Evolutionary conservation across 2,888 invertebrate species (phyloP).

Genomic region (Parapristionchus giblindavisi): DNA sequence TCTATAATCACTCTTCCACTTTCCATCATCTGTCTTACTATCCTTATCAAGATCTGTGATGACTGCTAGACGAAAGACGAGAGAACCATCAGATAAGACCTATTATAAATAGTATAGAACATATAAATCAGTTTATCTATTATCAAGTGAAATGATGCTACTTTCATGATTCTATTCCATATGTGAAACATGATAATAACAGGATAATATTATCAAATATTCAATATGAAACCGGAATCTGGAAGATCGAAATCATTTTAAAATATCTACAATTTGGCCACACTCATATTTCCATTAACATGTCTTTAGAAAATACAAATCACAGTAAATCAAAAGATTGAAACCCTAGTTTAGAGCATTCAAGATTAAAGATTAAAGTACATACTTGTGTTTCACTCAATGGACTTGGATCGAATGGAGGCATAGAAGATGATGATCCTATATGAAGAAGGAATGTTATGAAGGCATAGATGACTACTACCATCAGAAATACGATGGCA

Average conservation of each 20-base stretch:
- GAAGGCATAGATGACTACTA: conserved; percentile 18
- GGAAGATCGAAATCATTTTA: too few species aligned
- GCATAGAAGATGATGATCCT: not conserved
- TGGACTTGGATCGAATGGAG: conserved; percentile 37
- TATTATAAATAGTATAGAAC: not conserved
- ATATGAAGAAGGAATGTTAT: conserved; percentile 31
- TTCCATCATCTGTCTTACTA: conserved; percentile 23
- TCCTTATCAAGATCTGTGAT: conserved; percentile 38
- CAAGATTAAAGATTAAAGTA: not conserved
- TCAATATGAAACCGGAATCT: too few species aligned
- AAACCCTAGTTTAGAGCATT: not conserved
- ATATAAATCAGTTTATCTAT: too few species aligned
- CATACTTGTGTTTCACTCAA: conserved; percentile 7
- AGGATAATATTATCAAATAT: too few species aligned
- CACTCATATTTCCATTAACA: too few species aligned
- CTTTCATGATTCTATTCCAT: too few species aligned
- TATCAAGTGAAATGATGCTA: too few species aligned
- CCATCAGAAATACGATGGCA: not conserved
- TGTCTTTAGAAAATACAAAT: not conserved
- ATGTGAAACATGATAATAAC: too few species aligned
- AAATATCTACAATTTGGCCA: too few species aligned
- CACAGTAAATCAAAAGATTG: not conserved
- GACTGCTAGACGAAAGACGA: conserved; percentile 28
- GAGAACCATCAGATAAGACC: conserved; percentile 25
- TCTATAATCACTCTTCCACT: conserved; percentile 20